Evolutionary conservation across 2,797 vertebrate genomes (phyloP).

Genomic region (Ficedula albicollis): DNA sequence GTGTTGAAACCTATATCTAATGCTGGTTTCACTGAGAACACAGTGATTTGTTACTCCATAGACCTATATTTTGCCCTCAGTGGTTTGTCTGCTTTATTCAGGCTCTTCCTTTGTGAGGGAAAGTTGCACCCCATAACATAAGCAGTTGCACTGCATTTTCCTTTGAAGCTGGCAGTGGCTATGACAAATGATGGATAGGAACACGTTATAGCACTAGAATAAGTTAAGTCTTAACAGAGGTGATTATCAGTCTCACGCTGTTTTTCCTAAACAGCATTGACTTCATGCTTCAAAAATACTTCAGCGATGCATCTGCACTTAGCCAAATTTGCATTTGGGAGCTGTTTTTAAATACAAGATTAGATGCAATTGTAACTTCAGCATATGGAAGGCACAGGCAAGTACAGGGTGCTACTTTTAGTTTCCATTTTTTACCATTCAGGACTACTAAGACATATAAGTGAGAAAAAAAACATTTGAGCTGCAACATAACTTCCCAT

Average conservation of each 20-base stretch:
- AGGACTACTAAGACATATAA: background rate
- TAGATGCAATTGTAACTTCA: background rate
- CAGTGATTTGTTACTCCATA: background rate
- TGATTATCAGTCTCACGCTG: background rate
- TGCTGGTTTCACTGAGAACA: background rate
- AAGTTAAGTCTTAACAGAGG: background rate
- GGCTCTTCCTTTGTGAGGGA: background rate
- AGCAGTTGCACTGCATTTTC: background rate
- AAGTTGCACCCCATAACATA: background rate
- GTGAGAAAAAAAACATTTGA: background rate
- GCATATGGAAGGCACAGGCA: background rate
- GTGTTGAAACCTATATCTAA: background rate
- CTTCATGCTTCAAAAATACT: background rate
- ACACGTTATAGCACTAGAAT: background rate
- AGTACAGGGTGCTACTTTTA: background rate
- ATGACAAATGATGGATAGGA: background rate
- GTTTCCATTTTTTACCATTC: background rate
- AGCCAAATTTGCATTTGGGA: background rate
- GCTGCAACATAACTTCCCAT: background rate
- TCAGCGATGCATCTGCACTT: background rate
- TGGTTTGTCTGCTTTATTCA: background rate
- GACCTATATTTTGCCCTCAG: background rate
- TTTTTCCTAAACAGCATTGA: background rate
- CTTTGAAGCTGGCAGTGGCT: background rate
- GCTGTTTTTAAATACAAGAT: background rate